Conservation (phyloP, 2,113 vertebrate species). For the Psammodynastes pulverulentus region DNA sequence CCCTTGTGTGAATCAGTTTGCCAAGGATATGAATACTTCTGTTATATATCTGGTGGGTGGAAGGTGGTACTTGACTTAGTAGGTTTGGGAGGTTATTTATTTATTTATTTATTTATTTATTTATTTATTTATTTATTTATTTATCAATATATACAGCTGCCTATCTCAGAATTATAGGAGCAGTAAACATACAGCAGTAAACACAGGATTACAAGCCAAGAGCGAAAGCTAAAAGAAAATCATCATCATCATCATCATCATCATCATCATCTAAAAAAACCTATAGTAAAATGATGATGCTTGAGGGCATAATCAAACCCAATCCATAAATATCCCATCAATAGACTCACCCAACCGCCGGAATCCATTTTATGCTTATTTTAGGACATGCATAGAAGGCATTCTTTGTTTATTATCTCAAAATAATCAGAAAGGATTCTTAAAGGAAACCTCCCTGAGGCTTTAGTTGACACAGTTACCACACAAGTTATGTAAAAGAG, state of each 20-base stretch:
- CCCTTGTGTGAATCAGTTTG: background rate
- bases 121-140: background rate
- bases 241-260: too few relatives aligned
- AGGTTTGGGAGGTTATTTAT: background rate
- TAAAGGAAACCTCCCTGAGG: background rate
- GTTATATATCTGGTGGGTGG: background rate
- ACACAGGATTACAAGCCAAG: background rate
- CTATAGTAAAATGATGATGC: background rate
- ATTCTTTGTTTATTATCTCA: background rate
- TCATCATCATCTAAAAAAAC: too few relatives aligned
- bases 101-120: background rate
- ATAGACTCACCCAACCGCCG: background rate
- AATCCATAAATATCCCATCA: background rate
- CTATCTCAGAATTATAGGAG: background rate
- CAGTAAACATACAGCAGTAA: background rate
- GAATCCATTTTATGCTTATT: background rate
- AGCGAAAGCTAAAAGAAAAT: background rate
- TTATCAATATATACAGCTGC: background rate
- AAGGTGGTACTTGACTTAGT: background rate
- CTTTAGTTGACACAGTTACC: background rate
- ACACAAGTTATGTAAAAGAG: background rate
- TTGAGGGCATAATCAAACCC: background rate
- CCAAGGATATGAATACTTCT: background rate
- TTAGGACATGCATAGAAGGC: background rate
- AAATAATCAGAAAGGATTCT: background rate